Percentiles rank a stretch among this genome's conserved stretches.
phyloP scores from a whole-genome alignment of 2,113 vertebrate genomes.

The Scalopus aquaticus region DNA sequence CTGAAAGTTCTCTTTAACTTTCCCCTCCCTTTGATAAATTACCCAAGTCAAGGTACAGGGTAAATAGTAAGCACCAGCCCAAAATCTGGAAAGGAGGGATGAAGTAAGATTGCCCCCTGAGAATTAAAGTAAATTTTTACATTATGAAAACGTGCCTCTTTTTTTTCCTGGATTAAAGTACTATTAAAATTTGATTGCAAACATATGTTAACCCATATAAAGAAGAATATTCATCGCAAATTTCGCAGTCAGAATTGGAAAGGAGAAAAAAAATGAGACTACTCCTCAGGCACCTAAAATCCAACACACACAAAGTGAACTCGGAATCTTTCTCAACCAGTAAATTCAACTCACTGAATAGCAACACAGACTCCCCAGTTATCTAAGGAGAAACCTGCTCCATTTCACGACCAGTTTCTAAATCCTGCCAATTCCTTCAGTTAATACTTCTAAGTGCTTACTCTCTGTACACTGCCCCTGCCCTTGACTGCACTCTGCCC shows the following conservation, averaged over 20 bases:
- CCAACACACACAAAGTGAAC: background rate
- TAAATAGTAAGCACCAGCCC: background rate
- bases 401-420: background rate
- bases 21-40: background rate
- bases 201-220: background rate
- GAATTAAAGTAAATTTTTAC: background rate
- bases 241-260: background rate
- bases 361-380: background rate
- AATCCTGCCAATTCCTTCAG: background rate
- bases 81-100: conserved; percentile 30
- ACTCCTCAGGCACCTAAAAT: background rate
- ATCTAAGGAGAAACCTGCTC: background rate
- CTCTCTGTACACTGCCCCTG: background rate
- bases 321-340: background rate
- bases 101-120: background rate
- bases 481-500: background rate
- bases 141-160: background rate
- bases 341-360: background rate
- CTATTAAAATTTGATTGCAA: background rate
- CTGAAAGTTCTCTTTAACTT: background rate
- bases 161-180: background rate
- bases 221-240: background rate
- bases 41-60: background rate
- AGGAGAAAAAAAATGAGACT: background rate
- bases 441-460: background rate